phyloP scores from a whole-genome alignment of 2,888 invertebrate genomes.

The Criorhina ranunculi region DNA sequence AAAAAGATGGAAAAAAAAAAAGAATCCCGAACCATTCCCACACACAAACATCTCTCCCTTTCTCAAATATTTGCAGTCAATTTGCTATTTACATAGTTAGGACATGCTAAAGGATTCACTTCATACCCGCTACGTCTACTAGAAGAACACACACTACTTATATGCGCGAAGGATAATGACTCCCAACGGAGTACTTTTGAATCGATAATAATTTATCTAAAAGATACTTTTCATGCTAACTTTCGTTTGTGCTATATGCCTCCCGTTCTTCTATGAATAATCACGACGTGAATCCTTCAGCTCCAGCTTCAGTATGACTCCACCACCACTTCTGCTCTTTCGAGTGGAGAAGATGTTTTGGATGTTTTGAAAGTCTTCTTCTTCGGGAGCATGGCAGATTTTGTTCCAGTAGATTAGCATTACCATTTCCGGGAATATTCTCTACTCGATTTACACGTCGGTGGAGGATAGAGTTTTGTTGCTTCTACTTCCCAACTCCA shows the following conservation, averaged over 20 bases:
- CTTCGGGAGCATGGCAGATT: conserved; percentile 41
- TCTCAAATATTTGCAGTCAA: conserved; percentile 78
- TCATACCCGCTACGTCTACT: conserved; percentile 19
- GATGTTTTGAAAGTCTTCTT: conserved; percentile 45
- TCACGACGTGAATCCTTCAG: conserved; percentile 59
- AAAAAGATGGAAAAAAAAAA: conserved; percentile 25
- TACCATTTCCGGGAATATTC: conserved; percentile 46
- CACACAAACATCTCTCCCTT: conserved; percentile 41
- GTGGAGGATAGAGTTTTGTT: conserved; percentile 8
- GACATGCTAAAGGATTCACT: conserved; percentile 72
- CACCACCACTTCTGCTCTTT: conserved; percentile 10
- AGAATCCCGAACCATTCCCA: conserved; percentile 17
- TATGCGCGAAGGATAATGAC: conserved; percentile 62
- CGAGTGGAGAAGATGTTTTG: conserved; percentile 60
- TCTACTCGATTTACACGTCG: conserved; percentile 57
- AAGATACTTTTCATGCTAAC: conserved; percentile 68
- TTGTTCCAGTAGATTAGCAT: conserved; percentile 73
- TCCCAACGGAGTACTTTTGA: conserved; percentile 74
- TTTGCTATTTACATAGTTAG: conserved; percentile 78
- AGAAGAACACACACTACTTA: conserved; percentile 40
- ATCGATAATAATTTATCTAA: conserved; percentile 76
- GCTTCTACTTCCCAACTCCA: background rate
- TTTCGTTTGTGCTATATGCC: conserved; percentile 58
- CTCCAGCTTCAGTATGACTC: conserved; percentile 2
- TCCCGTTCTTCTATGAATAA: conserved; percentile 68